Evolutionary conservation across 2,888 invertebrate species (phyloP).

Genomic region (Perizoma affinitatum): DNA sequence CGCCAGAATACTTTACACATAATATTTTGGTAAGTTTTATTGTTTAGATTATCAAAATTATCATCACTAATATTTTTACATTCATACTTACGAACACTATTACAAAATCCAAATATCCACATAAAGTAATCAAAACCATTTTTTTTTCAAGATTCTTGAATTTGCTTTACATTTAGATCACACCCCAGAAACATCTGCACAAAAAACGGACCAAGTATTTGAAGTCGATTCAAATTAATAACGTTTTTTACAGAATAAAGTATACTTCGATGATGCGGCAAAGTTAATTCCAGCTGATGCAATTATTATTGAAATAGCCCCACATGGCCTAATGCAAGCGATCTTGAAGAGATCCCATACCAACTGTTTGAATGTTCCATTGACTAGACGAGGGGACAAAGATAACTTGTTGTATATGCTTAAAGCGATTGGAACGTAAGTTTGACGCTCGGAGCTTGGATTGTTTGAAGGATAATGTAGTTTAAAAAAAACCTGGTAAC

Average conservation of each 20-base stretch:
- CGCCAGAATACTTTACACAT: conserved; percentile 93
- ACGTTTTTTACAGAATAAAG: conserved; percentile 68
- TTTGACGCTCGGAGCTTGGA: neutral
- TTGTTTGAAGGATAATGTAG: too few relatives aligned
- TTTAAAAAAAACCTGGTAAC: too few relatives aligned
- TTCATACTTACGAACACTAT: too few relatives aligned
- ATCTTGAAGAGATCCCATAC: conserved; percentile 89
- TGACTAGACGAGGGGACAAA: conserved; percentile 87
- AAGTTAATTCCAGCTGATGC: conserved; percentile 89
- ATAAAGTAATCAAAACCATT: too few relatives aligned
- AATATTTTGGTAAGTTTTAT: conserved; percentile 84
- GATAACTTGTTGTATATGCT: conserved; percentile 83
- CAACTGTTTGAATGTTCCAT: conserved; percentile 86
- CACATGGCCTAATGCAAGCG: conserved; percentile 92
- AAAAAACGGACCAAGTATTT: too few relatives aligned
- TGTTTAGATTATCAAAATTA: too few relatives aligned
- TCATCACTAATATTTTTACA: too few relatives aligned
- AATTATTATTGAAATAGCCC: conserved; percentile 92
- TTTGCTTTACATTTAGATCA: too few relatives aligned
- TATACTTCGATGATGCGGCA: conserved; percentile 90
- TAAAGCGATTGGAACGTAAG: conserved; percentile 77
- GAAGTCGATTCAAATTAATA: too few relatives aligned
- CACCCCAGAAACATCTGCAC: too few relatives aligned
- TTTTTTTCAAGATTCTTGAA: too few relatives aligned
- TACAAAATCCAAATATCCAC: too few relatives aligned